phyloP scores from a whole-genome alignment of 2,113 vertebrate species.

The Hippocampus zosterae region DNA sequence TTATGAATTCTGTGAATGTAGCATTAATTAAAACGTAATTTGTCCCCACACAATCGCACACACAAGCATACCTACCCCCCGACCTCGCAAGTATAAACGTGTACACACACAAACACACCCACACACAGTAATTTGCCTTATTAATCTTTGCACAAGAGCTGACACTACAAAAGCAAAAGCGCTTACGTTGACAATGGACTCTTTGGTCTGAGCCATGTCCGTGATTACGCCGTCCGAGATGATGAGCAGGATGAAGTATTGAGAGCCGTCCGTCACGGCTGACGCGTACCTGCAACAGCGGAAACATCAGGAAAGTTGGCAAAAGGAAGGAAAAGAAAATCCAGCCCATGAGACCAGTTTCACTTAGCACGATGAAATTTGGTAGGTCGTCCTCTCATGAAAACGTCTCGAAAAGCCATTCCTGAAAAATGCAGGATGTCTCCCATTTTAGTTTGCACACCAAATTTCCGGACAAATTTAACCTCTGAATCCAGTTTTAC shows the following conservation, averaged over 20 bases:
- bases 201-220: constrained; percentile 97
- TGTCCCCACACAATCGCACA: neutral
- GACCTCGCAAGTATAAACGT: too few relatives aligned
- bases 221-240: constrained; percentile 96
- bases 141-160: neutral
- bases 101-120: neutral
- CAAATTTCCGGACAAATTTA: neutral
- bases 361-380: neutral
- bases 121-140: neutral
- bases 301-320: neutral
- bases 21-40: neutral
- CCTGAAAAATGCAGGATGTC: neutral
- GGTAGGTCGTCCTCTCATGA: neutral
- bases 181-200: constrained; percentile 89
- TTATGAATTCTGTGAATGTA: neutral
- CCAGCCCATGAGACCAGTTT: neutral
- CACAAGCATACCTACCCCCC: too few relatives aligned
- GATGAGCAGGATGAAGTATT: constrained; percentile 97
- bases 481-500: neutral
- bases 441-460: neutral
- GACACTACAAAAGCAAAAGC: neutral
- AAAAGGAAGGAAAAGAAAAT: neutral
- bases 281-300: constrained; percentile 80
- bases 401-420: neutral
- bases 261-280: constrained; percentile 89